Evolutionary conservation across 1,140 invertebrate genomes (phyloP).

Genomic region (Elymnias hypermnestra): DNA sequence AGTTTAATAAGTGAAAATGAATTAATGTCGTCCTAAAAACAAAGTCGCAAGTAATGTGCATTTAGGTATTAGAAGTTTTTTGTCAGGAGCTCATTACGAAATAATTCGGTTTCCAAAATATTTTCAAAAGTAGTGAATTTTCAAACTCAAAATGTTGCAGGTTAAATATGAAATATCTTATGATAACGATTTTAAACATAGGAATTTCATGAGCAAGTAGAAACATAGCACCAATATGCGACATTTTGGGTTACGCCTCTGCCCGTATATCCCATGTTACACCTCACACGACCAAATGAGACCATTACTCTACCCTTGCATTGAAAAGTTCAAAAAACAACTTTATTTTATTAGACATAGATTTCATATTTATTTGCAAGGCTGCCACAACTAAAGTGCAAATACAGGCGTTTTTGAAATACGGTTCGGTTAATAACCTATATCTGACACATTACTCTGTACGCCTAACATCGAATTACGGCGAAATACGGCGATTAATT

Average conservation of each 20-base stretch:
- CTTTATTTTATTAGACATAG: conserved; percentile 26
- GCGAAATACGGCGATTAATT: conserved; percentile 14
- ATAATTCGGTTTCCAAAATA: too few species aligned
- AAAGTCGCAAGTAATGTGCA: too few species aligned
- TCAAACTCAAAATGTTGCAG: background rate
- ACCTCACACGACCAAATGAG: conserved; percentile 56
- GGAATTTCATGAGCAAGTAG: too few species aligned
- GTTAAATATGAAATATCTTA: too few species aligned
- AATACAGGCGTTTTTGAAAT: conserved; percentile 34
- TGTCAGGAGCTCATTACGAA: too few species aligned
- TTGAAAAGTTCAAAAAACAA: conserved; percentile 27
- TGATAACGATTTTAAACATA: too few species aligned
- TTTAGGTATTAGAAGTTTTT: too few species aligned
- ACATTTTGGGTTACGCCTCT: conserved; percentile 43
- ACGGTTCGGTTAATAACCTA: conserved; percentile 48
- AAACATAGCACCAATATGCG: conserved; percentile 42
- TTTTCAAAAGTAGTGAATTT: too few species aligned
- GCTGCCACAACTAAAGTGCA: conserved; percentile 26
- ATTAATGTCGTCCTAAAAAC: too few species aligned
- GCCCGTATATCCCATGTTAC: conserved; percentile 45
- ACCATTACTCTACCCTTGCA: conserved; percentile 45
- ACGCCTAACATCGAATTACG: conserved; percentile 11
- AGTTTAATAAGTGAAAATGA: too few species aligned
- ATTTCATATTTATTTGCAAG: conserved; percentile 20
- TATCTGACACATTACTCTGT: conserved; percentile 28